Base-by-base conservation (phyloP, 2,888 invertebrate species). In the Ochropleura plecta region DNA sequence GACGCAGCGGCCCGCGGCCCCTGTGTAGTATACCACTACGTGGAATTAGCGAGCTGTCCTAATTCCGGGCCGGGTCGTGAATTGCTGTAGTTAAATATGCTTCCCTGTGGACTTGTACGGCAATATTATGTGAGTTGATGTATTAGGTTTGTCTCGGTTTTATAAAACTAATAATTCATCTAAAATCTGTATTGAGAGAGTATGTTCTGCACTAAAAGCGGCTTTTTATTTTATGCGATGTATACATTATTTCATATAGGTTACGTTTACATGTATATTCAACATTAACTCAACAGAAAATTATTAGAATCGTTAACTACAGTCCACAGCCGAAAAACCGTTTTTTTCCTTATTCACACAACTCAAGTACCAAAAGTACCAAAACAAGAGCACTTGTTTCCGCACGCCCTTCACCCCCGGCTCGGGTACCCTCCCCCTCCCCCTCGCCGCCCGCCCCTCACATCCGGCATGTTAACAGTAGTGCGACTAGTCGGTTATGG, bases 391-490 rank as follows among this genome's bases (percentile, higher is more conserved):
- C 78, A 77, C 42, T 78, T 46, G 42, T 49, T 44, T 30, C 48
- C 14, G 6, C 46, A 16, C 40, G 57, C 51, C 40, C 60, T 14
- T 44, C 66, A 7, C 42, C 14, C 63, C 57, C 12, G 30, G 30
- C 30, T 30, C 30, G 30, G 30, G 30, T 2, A 30, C 30, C 30
- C 30, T 30, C 30, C 30, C 5, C 12, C 0, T 6, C 49, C 14
- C 14, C 10, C n/a, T 30, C 30, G 30, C 44, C 30, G 59, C 8
- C 18, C 12, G 3, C 42, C 60, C 59, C 42, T 30, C 18, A 72
- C 81, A 72, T 82, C 84, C 84, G 81, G 81, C n/a, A 70, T 70
- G 82, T 72, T 60, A 76, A 62, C 81, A 76, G 76, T 81, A 73
- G 70, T 76, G 81, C 70, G 77, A 60, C 46, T 59, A 63, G 57